These are phyloP conservation scores for Brachylomia viminalis DNA, from an alignment of 2,888 invertebrate genomes.

Conservation along the genomic window DNA sequence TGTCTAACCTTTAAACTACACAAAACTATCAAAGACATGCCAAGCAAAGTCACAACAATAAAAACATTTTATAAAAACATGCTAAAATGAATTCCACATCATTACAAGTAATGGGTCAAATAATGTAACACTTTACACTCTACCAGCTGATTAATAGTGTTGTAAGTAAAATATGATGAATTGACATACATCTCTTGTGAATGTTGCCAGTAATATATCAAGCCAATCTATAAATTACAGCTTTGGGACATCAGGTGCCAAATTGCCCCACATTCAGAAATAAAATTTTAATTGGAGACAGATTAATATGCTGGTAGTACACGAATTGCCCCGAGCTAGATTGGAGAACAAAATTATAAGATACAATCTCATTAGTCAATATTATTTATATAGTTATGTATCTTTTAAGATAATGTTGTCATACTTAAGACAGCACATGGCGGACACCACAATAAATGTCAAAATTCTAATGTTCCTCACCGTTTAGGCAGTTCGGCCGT, in stretches of 20 bases:
- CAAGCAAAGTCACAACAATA: constrained; percentile 19
- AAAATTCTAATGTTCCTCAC: neutral
- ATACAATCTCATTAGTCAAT: constrained; percentile 28
- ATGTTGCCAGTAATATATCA: constrained; percentile 55
- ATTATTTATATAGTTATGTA: constrained; percentile 10
- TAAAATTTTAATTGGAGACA: constrained; percentile 51
- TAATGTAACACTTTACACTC: constrained; percentile 54
- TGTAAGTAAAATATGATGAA: constrained; percentile 66
- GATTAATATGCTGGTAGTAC: constrained; percentile 20
- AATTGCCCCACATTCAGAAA: constrained; percentile 54
- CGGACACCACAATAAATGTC: neutral
- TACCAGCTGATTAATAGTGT: constrained; percentile 58
- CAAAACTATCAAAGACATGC: constrained; percentile 2
- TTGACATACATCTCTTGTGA: constrained; percentile 54
- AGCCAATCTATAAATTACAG: constrained; percentile 56
- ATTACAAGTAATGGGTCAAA: constrained; percentile 38
- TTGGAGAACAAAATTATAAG: constrained; percentile 12
- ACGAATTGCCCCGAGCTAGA: constrained; percentile 25
- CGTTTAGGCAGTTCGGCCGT: no score
- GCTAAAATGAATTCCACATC: constrained; percentile 38
- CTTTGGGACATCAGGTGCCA: constrained; percentile 51
- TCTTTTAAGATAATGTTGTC: constrained; percentile 33
- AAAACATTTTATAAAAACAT: constrained; percentile 30
- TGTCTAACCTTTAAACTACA: constrained; percentile 32
- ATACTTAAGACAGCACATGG: neutral